phyloP scores from a whole-genome alignment of 2,888 invertebrate species.

The Labia minor region DNA sequence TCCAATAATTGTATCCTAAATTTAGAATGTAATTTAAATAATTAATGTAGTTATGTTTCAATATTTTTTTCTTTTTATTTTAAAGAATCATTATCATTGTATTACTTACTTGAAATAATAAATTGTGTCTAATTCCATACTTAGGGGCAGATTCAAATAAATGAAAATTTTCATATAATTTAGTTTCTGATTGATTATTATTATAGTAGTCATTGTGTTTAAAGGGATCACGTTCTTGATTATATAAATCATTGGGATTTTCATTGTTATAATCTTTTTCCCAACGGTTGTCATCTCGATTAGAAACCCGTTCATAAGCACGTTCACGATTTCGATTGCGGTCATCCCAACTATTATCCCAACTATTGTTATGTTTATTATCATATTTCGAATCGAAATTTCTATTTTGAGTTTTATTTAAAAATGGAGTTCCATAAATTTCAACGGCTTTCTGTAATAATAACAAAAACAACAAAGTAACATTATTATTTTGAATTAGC shows the following conservation, averaged over 20 bases:
- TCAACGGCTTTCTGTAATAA: constrained; percentile 28
- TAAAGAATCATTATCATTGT: neutral
- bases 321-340: constrained; percentile 15
- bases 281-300: neutral
- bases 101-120: constrained; percentile 59
- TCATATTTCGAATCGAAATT: constrained; percentile 1
- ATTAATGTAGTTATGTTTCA: neutral
- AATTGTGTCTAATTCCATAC: constrained; percentile 59
- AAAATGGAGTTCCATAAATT: constrained; percentile 31
- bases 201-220: constrained; percentile 22
- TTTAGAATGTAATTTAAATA: neutral
- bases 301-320: neutral
- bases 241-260: neutral
- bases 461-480: constrained; percentile 20
- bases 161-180: constrained; percentile 50
- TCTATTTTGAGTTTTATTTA: constrained; percentile 26
- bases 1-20: constrained; percentile 59
- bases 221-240: neutral
- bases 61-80: neutral
- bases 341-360: constrained; percentile 5
- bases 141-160: constrained; percentile 60
- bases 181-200: constrained; percentile 22
- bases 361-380: neutral
- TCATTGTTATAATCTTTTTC: neutral
- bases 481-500: no score